Conservation (phyloP, 2,113 vertebrate species). For the Craseonycteris thonglongyai region DNA sequence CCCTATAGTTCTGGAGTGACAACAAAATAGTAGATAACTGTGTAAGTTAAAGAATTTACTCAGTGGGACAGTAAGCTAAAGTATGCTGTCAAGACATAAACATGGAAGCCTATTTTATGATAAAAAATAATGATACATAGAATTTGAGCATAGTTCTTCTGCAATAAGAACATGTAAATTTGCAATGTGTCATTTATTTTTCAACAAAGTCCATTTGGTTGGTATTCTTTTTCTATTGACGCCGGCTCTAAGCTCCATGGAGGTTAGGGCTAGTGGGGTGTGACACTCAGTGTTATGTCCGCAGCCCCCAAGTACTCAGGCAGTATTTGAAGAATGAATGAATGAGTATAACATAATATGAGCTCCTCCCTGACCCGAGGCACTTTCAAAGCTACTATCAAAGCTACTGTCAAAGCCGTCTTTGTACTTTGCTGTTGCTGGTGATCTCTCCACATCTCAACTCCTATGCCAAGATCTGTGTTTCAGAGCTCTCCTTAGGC, state of each 20-base stretch:
- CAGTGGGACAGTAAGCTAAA: background rate
- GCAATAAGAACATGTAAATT: background rate
- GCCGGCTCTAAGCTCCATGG: background rate
- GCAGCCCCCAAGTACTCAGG: too few species aligned
- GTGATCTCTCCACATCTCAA: background rate
- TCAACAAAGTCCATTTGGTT: background rate
- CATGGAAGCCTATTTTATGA: conserved; percentile 28
- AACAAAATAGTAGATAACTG: background rate
- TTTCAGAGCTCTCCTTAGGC: background rate
- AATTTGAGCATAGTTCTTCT: conserved; percentile 25
- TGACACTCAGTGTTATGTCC: background rate
- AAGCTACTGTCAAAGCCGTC: background rate
- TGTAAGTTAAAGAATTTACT: background rate
- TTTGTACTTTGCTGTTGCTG: background rate
- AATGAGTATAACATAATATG: background rate
- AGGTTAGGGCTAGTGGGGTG: background rate
- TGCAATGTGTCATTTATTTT: background rate
- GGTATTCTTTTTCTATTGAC: background rate
- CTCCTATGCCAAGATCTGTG: background rate
- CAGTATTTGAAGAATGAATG: background rate
- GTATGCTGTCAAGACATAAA: conserved; percentile 33
- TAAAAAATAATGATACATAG: conserved; percentile 45
- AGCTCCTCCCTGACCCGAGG: background rate
- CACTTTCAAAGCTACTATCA: background rate
- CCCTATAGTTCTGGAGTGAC: background rate